Evolutionary conservation across 2,888 invertebrate genomes (phyloP).

Genomic region (Tanypteryx hageni): DNA sequence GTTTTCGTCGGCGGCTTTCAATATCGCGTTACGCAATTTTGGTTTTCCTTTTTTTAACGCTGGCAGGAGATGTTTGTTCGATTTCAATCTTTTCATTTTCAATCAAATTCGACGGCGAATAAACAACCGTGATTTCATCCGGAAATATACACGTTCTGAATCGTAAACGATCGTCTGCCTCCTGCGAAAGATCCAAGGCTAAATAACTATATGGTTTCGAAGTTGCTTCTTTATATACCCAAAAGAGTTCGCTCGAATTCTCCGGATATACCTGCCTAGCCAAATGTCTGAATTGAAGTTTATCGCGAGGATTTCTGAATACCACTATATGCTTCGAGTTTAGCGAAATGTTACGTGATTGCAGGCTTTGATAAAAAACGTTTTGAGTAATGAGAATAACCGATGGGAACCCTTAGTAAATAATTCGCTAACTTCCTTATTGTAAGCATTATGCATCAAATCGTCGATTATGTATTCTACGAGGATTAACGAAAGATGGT

Average conservation of each 20-base stretch:
- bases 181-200: neutral
- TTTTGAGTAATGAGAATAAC: too few species aligned
- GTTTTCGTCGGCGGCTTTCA: neutral
- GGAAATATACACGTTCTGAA: neutral
- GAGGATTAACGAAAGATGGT: too few species aligned
- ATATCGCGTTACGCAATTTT: neutral
- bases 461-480: too few species aligned
- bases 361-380: too few species aligned
- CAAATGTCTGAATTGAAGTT: neutral
- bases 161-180: neutral
- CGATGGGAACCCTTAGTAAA: too few species aligned
- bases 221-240: neutral
- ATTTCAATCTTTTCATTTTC: neutral
- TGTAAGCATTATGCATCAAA: too few species aligned
- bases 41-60: neutral
- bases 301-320: neutral
- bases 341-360: too few species aligned
- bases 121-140: neutral
- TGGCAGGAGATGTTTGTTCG: neutral
- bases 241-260: neutral
- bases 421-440: too few species aligned
- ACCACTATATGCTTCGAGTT: neutral
- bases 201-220: neutral
- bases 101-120: neutral
- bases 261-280: neutral